Conservation (phyloP, 2,113 vertebrate species). For the Hippocampus comes region DNA sequence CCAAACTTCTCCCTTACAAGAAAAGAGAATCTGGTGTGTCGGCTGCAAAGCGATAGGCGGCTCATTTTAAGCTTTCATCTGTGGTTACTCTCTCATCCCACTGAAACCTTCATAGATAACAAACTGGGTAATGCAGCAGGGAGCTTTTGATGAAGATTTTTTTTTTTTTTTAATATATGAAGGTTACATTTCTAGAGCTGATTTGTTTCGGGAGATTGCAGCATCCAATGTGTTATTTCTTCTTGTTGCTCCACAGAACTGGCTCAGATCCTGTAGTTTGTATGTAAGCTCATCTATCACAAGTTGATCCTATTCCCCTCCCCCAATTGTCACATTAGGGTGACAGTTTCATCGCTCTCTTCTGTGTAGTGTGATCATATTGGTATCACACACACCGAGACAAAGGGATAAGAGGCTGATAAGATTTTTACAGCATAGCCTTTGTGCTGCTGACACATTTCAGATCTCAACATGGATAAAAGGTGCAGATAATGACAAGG, state of each 20-base stretch:
- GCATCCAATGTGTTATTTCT: constrained; percentile 20
- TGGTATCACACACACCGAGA: constrained; percentile 43
- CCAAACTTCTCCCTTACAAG: background rate
- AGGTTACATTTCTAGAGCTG: constrained; percentile 3
- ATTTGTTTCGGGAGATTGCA: constrained; percentile 1
- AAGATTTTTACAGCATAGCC: constrained; percentile 41
- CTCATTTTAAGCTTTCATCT: constrained; percentile 6
- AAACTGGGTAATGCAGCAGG: constrained; percentile 11
- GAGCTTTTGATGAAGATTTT: background rate
- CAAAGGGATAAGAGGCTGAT: constrained; percentile 39
- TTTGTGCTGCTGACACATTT: background rate
- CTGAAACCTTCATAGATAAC: constrained; percentile 21
- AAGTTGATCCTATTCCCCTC: constrained; percentile 43
- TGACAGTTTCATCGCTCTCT: constrained; percentile 50
- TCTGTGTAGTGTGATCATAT: constrained; percentile 22
- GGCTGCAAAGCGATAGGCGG: background rate
- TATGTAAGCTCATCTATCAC: constrained; percentile 52
- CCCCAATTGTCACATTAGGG: constrained; percentile 46
- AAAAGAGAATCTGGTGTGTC: constrained; percentile 5
- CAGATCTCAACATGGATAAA: constrained; percentile 2
- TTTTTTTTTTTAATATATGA: background rate
- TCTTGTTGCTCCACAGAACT: constrained; percentile 6
- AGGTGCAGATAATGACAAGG: background rate
- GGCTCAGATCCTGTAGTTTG: constrained; percentile 14
- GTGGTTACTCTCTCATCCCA: background rate